Percentiles rank a stretch among this genome's conserved stretches.
Conservation (phyloP, 2,888 invertebrate species). For the Acronicta psi region DNA sequence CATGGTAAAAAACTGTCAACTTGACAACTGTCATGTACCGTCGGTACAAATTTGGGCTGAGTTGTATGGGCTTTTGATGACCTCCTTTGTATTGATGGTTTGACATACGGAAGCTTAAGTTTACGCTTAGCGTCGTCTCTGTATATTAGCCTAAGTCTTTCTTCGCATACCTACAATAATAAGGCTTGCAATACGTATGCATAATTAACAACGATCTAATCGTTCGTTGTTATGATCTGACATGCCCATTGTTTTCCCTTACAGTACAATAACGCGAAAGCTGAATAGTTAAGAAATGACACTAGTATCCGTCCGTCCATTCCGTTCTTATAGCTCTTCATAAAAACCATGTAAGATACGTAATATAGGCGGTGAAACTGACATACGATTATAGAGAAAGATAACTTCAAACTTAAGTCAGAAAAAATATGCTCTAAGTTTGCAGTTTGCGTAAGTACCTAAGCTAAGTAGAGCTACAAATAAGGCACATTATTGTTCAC, state of each 20-base stretch:
- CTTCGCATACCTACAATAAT: not conserved
- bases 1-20: too few relatives aligned
- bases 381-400: not conserved
- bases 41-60: too few relatives aligned
- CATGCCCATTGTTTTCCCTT: slow-evolving; percentile 32
- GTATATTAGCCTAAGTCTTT: not conserved
- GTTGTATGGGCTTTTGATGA: too few relatives aligned
- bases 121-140: too few relatives aligned
- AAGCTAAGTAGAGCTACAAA: too few relatives aligned
- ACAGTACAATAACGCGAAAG: slow-evolving; percentile 30
- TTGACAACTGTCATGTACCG: too few relatives aligned
- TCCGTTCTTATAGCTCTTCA: not conserved
- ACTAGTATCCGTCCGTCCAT: slow-evolving; percentile 26
- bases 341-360: slow-evolving; percentile 15
- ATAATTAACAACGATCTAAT: slow-evolving; percentile 30
- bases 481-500: too few relatives aligned
- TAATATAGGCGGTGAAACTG: too few relatives aligned
- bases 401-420: not conserved
- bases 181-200: slow-evolving; percentile 8
- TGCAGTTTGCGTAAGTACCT: not conserved
- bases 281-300: slow-evolving; percentile 46
- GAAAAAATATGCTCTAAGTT: slow-evolving; percentile 2
- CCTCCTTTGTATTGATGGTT: too few relatives aligned
- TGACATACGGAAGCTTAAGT: too few relatives aligned
- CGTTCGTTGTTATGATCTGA: slow-evolving; percentile 44